Base-by-base conservation (phyloP, 2,888 invertebrate species). In the Patella pellucida region DNA sequence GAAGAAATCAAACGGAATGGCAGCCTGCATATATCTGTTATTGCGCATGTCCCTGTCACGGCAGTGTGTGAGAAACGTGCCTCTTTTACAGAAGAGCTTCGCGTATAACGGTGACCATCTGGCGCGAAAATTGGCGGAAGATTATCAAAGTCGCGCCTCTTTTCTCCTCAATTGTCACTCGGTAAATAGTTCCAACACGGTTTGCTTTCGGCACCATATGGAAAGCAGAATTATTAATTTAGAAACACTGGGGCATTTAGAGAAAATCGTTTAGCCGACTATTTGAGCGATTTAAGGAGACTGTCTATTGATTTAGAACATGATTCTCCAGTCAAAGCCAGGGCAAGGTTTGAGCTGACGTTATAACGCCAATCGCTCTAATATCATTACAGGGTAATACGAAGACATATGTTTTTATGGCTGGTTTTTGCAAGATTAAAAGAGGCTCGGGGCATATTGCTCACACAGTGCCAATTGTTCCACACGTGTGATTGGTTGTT, bases 181-280 rank as follows among this genome's bases (percentile, higher is more conserved):
- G 23, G 23, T 62, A 62, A 62, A 62, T 62, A 62, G 62, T 62
- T 23, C 62, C 62, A 62, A 62, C 62, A 62, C 23, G 62, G 62
- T 62, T 62, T 11, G 9, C 19, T 62, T 62, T 62, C 62, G 23
- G 62, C 54, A 74, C 74, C 74, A 74, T 74, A 74, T 74, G 74
- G 74, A 74, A 70, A 74, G 74, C 69, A 74, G 74, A 69, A 70
- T 69, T 56, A 74, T 74, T 74, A 74, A 74, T 74, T 70, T 69
- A 23, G 62, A 62, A 62, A 62, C 62, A 62, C 12, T 62, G 62
- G 23, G 23, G 23, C 19, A 62, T 19, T 12, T 19, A 62, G 23
- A 23, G 62, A 62, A 62, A 62, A 62, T 62, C 62, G 62, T 62
- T 62, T 23, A 62, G 23, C 62, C 11, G 62, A 62, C 19, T 62